Conservation (phyloP, 2,113 vertebrate genomes). For the Ovis aries region DNA sequence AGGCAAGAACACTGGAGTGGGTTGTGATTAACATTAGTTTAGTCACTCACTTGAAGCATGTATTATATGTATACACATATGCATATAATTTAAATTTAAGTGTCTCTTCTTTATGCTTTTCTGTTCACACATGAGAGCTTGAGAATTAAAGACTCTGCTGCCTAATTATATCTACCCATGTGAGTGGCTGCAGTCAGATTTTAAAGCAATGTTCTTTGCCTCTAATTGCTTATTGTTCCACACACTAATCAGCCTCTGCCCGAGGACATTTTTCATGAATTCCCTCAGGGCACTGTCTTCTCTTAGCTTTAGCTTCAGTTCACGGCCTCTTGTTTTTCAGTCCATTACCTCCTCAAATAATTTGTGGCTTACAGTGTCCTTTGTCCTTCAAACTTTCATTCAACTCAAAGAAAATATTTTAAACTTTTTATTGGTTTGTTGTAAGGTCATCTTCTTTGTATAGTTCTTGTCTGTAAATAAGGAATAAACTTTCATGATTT, state of each 20-base stretch:
- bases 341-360: slow-evolving; percentile 56
- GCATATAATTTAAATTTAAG: background rate
- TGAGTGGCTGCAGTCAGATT: slow-evolving; percentile 28
- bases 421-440: background rate
- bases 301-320: slow-evolving; percentile 56
- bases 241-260: slow-evolving; percentile 52
- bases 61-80: background rate
- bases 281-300: slow-evolving; percentile 53
- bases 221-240: slow-evolving; percentile 47
- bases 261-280: slow-evolving; percentile 56
- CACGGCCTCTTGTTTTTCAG: slow-evolving; percentile 57
- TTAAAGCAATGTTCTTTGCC: background rate
- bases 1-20: no score
- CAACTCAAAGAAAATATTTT: background rate
- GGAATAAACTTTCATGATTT: background rate
- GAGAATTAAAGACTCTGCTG: background rate
- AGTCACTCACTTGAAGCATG: background rate
- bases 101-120: slow-evolving; percentile 18
- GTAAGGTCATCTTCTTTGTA: background rate
- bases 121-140: background rate
- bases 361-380: slow-evolving; percentile 36
- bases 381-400: slow-evolving; percentile 58
- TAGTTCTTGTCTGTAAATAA: background rate
- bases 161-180: background rate
- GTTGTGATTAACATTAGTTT: background rate